A percentile compares a stretch with the other conserved stretches of the same genome.
These are phyloP conservation scores for Camponotus floridanus DNA, from an alignment of 1,140 invertebrate genomes.

Conservation along the genomic window DNA sequence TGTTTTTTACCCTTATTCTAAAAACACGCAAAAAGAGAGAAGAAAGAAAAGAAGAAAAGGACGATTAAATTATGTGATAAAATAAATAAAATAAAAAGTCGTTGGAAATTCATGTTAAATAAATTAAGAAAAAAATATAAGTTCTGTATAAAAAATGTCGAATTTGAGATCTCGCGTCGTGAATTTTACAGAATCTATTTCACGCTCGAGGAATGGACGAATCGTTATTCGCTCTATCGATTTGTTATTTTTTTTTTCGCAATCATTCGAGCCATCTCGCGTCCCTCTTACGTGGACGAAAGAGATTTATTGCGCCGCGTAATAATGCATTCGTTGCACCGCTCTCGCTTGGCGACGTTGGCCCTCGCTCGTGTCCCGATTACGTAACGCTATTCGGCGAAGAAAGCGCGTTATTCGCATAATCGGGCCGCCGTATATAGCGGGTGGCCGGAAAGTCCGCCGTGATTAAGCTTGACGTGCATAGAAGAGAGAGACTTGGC, in stretches of 20 bases:
- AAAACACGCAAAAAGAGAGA: too few species aligned
- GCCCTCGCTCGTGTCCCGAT: slow-evolving; percentile 21
- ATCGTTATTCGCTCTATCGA: background rate
- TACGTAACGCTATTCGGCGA: slow-evolving; percentile 47
- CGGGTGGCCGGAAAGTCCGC: slow-evolving; percentile 60
- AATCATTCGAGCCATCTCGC: background rate
- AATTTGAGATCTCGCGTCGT: background rate
- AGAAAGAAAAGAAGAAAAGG: too few species aligned
- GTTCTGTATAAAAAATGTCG: too few species aligned
- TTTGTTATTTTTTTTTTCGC: slow-evolving; percentile 21
- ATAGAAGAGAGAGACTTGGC: background rate
- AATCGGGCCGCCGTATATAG: slow-evolving; percentile 43
- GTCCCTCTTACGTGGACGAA: background rate
- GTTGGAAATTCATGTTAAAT: too few species aligned
- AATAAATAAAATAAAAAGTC: too few species aligned
- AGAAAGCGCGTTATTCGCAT: slow-evolving; percentile 57
- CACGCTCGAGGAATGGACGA: too few species aligned
- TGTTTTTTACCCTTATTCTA: too few species aligned
- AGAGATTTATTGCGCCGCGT: slow-evolving; percentile 16
- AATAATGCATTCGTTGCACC: slow-evolving; percentile 58
- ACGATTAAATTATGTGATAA: too few species aligned
- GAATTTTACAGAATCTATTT: slow-evolving; percentile 6
- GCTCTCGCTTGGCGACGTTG: slow-evolving; percentile 31
- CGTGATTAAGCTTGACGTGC: slow-evolving; percentile 61
- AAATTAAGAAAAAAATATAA: too few species aligned